Base-by-base conservation (phyloP, 2,888 invertebrate species). In the Holacanthella duospinosa region DNA sequence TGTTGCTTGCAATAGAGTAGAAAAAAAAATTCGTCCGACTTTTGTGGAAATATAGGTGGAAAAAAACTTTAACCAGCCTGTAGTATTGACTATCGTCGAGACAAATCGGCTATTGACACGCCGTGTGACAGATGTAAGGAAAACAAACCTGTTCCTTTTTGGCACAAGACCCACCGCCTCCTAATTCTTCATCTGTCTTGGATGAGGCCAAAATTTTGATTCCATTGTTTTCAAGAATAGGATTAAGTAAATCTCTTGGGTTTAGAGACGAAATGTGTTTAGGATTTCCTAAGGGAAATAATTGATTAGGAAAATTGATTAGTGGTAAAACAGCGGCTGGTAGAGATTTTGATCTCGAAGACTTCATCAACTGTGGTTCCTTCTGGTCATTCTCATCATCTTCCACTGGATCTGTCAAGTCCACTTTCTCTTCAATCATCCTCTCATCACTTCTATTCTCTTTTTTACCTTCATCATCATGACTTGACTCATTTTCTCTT, bases 101-200 rank as follows among this genome's bases (percentile, higher is more conserved):
- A 48, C 48, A 48, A 48, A 48, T 48, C 4, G 48, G 21, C 19
- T 21, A 16, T 36, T 36, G 36, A 36, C 36, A 36, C 6, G 16
- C 6, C 6, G 36, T 6, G 9, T 36, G 36, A 16, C 36, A 36
- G 36, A 36, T 12, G 36, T 36, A 16, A 36, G 16, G 4, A n/a
- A 21, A 21, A 48, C 48, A 48, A 21, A 48, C 48, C 48, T 48
- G 48, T n/a, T 48, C 48, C 48, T 48, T 48, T 21, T 48, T 48
- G 48, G 48, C 48, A 48, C 16, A 21, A 48, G 16, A 16, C 16
- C 36, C 36, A 36, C 36, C 36, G 16, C 21, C n/a, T 9, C 48
- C 48, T 48, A 21, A 48, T 48, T 48, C 21, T 21, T 48, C 4
- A 48, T 48, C n/a, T 9, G 48, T 48, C 19, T 48, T 48, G 6